These are phyloP conservation scores for Pygmarrhopalites habei DNA, from an alignment of 1,140 invertebrate genomes.

Conservation along the genomic window DNA sequence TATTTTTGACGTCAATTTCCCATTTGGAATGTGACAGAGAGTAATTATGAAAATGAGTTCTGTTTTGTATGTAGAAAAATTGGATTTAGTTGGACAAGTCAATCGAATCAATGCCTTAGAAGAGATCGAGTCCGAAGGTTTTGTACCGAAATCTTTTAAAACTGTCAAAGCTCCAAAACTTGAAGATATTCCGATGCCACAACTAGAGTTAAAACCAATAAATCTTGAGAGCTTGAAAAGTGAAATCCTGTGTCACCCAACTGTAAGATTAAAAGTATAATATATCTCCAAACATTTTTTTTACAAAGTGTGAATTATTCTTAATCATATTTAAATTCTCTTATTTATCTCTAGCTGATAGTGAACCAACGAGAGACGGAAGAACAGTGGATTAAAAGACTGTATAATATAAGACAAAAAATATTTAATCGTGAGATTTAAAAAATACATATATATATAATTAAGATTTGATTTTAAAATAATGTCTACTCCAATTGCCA, in stretches of 20 bases:
- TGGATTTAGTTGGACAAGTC: slow-evolving; percentile 25
- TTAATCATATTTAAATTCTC: background rate
- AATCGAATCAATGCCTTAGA: slow-evolving; percentile 30
- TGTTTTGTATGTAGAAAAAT: slow-evolving; percentile 19
- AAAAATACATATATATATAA: no score
- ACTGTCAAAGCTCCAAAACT: slow-evolving; percentile 7
- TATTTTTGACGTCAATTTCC: no score
- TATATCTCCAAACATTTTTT: background rate
- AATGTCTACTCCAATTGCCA: no score
- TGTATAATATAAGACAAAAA: slow-evolving; percentile 26
- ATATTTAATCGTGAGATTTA: slow-evolving; percentile 11
- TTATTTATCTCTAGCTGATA: slow-evolving; percentile 27
- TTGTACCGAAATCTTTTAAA: slow-evolving; percentile 30
- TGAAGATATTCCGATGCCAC: slow-evolving; percentile 31
- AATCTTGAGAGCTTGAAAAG: slow-evolving; percentile 27
- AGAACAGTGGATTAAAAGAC: slow-evolving; percentile 34
- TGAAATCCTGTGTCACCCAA: slow-evolving; percentile 31
- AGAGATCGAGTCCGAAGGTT: slow-evolving; percentile 33
- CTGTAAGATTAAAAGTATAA: slow-evolving; percentile 16
- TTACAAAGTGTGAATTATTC: background rate
- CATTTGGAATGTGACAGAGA: no score
- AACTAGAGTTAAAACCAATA: slow-evolving; percentile 32
- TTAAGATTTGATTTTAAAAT: no score
- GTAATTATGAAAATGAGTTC: slow-evolving; percentile 6
- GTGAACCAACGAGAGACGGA: slow-evolving; percentile 30